Evolutionary conservation across 2,113 vertebrate genomes (phyloP), one percentile per base, ranked within the genome.

Genomic region (Mystacornis crossleyi): DNA sequence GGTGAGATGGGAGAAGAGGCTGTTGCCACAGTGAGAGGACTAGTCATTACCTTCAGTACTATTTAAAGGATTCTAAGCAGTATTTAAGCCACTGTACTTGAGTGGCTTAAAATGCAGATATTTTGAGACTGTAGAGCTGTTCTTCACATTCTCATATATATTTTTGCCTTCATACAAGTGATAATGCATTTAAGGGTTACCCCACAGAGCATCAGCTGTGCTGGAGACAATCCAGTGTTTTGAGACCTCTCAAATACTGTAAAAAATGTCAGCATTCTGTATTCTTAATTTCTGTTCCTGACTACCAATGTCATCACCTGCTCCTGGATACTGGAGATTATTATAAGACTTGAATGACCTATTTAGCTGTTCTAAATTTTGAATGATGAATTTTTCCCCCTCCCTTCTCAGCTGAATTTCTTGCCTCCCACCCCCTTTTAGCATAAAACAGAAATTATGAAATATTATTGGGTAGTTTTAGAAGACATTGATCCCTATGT

Each of bases 281-380:
- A 71, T 71, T 88, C 93, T 60, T 58, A 24, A 43, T 90, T 95
- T 87, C 70, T 81, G 20, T 69, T 95, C 60, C 62, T 91, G 62
- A 75, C 67, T 81, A 40, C 55, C 33, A 64, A 0, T 93, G 87
- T 54, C 69, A 95, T 90, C 88, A 81, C 72, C 85, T 95, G 79
- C 95, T 95, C 40, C 75, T 54, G 71, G 29, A 89, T 89, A 36
- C 73, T 87, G 60, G 77, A 96, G 93, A 96, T 96, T 95, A 90
- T 90, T 93, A 57, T 96, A 97, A 97, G 93, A 92, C 89, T 89
- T 80, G 91, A 94, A 87, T 97, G 96, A 97, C 96, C 96, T 96
- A 96, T 94, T 95, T 97, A 96, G 70, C 90, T 94, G 91, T 80
- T 94, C 79, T 70, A 61, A 93, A 92, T 95, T 96, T 96, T 92